phyloP scores from a whole-genome alignment of 2,888 invertebrate genomes.

The Siphonodentalium dalli region DNA sequence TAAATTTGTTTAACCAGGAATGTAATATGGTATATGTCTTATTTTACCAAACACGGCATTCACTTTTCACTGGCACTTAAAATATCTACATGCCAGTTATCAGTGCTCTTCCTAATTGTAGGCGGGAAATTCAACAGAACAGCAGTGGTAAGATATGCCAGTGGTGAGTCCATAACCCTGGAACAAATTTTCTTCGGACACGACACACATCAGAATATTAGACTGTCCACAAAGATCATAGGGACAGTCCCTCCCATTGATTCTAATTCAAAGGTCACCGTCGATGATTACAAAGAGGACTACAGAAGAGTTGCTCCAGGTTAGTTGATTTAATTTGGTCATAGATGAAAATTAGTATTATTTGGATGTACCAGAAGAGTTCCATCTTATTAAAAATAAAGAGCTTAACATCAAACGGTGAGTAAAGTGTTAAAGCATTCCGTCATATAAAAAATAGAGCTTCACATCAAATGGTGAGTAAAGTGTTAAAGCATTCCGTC shows the following conservation, averaged over 20 bases:
- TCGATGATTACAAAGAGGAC: constrained; percentile 84
- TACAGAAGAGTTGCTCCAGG: constrained; percentile 78
- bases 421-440: too few relatives aligned
- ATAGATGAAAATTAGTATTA: not conserved
- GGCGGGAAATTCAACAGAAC: constrained; percentile 88
- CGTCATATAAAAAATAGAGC: too few relatives aligned
- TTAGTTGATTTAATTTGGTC: constrained; percentile 40
- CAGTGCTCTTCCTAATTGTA: too few relatives aligned
- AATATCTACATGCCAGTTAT: too few relatives aligned
- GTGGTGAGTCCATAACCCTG: constrained; percentile 77
- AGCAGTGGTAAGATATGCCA: constrained; percentile 78
- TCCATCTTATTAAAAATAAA: too few relatives aligned
- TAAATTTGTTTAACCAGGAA: too few relatives aligned
- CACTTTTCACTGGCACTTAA: too few relatives aligned
- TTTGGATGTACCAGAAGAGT: not conserved
- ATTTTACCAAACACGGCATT: too few relatives aligned
- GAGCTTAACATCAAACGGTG: too few relatives aligned
- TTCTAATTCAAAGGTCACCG: constrained; percentile 73
- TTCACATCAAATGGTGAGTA: too few relatives aligned
- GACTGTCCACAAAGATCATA: constrained; percentile 73
- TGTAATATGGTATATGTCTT: too few relatives aligned
- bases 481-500: too few relatives aligned
- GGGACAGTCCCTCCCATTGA: constrained; percentile 81
- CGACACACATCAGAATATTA: constrained; percentile 61
- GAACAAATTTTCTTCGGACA: constrained; percentile 74